Evolutionary conservation across 1,140 invertebrate genomes (phyloP).

Genomic region (Campoletis sonorensis): DNA sequence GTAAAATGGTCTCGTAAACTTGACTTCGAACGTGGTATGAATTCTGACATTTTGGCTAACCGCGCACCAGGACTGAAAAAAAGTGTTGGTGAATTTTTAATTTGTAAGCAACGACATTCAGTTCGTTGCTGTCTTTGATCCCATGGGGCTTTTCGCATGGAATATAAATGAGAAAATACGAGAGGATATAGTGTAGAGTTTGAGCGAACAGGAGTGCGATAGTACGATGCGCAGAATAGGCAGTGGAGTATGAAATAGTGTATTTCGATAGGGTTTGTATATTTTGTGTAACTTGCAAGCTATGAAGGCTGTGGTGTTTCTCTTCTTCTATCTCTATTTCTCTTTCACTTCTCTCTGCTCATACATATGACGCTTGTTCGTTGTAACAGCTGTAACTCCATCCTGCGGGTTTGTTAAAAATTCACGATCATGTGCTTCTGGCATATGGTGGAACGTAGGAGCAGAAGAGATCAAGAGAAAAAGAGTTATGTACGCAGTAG

Average conservation of each 20-base stretch:
- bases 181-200: neutral
- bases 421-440: conserved; percentile 36
- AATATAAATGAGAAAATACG: neutral
- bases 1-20: neutral
- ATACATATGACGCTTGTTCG: neutral
- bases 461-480: neutral
- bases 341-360: neutral
- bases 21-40: neutral
- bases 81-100: neutral
- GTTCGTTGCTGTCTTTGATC: neutral
- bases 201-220: neutral
- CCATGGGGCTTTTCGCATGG: neutral
- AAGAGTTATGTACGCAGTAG: too few relatives aligned
- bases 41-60: neutral
- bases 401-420: conserved; percentile 46
- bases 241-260: neutral
- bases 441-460: too few relatives aligned
- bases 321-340: neutral
- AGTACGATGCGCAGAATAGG: neutral
- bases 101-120: neutral
- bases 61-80: neutral
- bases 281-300: conserved; percentile 11
- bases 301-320: neutral
- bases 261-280: conserved; percentile 16
- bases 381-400: neutral